A percentile compares a stretch with the other conserved stretches of the same genome.
These are phyloP conservation scores for Azemiops feae DNA, from an alignment of 2,113 vertebrate species.

Conservation along the genomic window DNA sequence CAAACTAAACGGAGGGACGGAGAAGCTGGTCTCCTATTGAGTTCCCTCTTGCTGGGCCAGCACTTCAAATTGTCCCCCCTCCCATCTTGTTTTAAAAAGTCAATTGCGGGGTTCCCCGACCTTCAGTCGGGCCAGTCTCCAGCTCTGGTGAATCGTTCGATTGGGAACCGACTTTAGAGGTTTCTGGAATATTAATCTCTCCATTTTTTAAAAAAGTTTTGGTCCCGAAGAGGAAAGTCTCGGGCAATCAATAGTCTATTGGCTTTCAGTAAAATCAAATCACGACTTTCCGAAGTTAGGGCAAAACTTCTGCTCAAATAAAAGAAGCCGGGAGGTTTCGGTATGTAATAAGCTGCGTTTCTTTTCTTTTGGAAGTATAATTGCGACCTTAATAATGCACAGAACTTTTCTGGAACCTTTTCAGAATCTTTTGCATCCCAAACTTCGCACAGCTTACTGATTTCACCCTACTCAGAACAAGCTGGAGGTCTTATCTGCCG, in stretches of 20 bases:
- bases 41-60: not conserved
- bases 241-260: slow-evolving; percentile 25
- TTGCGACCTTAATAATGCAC: not conserved
- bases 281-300: slow-evolving; percentile 24
- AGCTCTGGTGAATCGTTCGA: not conserved
- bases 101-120: not conserved
- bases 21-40: not conserved
- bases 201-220: slow-evolving; percentile 20
- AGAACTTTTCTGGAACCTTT: not conserved
- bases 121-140: not conserved
- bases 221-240: slow-evolving; percentile 19
- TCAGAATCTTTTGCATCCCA: not conserved
- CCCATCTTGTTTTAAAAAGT: not conserved
- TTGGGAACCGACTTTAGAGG: not conserved
- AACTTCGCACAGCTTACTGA: not conserved
- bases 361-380: not conserved
- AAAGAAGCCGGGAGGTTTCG: not conserved
- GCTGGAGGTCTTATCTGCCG: not conserved
- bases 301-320: not conserved
- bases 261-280: slow-evolving; percentile 42
- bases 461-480: not conserved
- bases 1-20: not conserved
- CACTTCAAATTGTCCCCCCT: not conserved
- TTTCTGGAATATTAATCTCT: not conserved
- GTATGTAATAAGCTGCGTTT: not conserved